Evolutionary conservation across 2,888 invertebrate species (phyloP).

Genomic region (Hypercompe scribonia): DNA sequence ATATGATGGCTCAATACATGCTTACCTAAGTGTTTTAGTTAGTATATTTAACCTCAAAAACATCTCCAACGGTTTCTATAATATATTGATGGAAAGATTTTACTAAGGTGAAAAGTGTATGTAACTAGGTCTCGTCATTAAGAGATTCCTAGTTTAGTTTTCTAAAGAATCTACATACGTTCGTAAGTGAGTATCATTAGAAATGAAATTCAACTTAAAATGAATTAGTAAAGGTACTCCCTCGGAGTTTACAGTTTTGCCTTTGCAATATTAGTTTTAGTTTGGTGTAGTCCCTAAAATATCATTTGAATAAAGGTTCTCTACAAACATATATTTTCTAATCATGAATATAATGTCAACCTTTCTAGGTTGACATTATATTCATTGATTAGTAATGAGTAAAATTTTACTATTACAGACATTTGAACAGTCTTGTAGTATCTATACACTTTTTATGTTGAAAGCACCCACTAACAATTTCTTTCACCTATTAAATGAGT

Average conservation of each 20-base stretch:
- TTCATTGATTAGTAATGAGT: neutral
- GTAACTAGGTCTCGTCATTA: neutral
- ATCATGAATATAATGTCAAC: no score
- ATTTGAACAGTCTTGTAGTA: no score
- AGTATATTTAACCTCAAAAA: neutral
- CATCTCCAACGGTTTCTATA: neutral
- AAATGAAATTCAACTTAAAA: neutral
- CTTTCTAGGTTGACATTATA: neutral
- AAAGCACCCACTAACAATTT: no score
- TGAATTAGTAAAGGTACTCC: neutral
- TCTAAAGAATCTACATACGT: neutral
- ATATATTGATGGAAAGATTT: neutral
- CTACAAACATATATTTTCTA: neutral
- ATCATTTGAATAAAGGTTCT: neutral
- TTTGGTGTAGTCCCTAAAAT: neutral
- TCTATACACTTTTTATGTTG: no score
- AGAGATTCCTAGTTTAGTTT: neutral
- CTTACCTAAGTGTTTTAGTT: no score
- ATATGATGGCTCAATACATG: no score
- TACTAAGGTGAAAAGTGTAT: neutral
- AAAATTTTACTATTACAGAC: no score
- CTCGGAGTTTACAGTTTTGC: neutral
- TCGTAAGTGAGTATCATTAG: neutral
- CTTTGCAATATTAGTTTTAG: constrained; percentile 1
- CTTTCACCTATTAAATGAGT: no score